Base-by-base conservation (phyloP, 2,797 vertebrate species). In the Pygocentrus nattereri region DNA sequence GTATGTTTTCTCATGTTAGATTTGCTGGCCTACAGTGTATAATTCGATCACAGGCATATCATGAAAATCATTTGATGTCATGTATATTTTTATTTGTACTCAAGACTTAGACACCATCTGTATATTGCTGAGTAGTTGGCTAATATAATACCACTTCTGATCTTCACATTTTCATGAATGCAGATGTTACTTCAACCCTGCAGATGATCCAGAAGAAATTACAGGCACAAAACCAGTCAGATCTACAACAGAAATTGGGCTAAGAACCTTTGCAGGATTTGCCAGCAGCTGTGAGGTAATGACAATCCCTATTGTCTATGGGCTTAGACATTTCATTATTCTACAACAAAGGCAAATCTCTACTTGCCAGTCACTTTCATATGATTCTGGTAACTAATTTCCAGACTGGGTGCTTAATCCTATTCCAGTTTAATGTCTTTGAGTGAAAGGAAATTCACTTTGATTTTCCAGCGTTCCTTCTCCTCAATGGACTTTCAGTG, bases 261-360 rank as follows among this genome's bases (percentile, higher is more conserved):
- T 74, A 78, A 74, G n/a, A 76, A 75, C 54, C 72, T 83, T 31
- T 38, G 19, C n/a, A 23, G 41, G 73, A 13, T 79, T 80, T 30
- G 25, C 12, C 79, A 75, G 56, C 56, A 34, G 67, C 71, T 79
- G 47, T 41, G 15, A 30, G 23, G 23, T 71, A 21, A 61, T 16
- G 30, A 76, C 59, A 72, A 58, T 61, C 68, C 38, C 56, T 41
- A 79, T 79, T 82, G 82, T 86, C 18, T 69, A 21, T 25, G 30
- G 68, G 58, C 78, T 82, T 82, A 77, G 21, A 65, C 21, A 56
- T 34, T 71, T 47, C 70, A 78, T 78, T 56, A 76, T 71, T 65
- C 31, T 21, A 34, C 69, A 49, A 82, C 34, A 6, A 58, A 44
- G 4, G 44, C n/a, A 23, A 64, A 67, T 67, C 64, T 41, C 34